These are phyloP conservation scores for Ageneiosus marmoratus DNA, from an alignment of 2,113 vertebrate genomes.

Conservation along the genomic window DNA sequence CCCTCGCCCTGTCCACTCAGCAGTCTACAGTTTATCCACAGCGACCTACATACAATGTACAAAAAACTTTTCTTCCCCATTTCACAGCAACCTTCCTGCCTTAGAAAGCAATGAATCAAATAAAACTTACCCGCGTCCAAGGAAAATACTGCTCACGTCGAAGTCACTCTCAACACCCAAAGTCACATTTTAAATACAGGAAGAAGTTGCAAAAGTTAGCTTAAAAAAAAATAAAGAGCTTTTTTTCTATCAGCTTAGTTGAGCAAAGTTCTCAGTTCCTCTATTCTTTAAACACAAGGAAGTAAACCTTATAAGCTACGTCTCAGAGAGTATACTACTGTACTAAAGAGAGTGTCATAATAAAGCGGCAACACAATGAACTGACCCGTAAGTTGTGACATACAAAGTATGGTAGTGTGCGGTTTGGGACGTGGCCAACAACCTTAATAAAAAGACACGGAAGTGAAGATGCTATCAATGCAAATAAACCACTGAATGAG, in stretches of 20 bases:
- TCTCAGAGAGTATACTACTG: neutral
- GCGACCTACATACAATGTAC: neutral
- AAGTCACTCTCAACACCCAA: neutral
- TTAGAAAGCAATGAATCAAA: neutral
- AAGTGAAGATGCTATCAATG: conserved; percentile 73
- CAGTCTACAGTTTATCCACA: neutral
- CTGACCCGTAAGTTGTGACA: neutral
- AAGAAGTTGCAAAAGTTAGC: neutral
- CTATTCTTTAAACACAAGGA: conserved; percentile 74
- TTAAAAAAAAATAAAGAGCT: too few relatives aligned
- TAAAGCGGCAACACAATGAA: neutral
- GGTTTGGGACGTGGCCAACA: conserved; percentile 41
- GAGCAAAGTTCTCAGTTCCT: conserved; percentile 71
- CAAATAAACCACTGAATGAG: conserved; percentile 57
- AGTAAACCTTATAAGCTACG: conserved; percentile 68
- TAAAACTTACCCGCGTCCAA: conserved; percentile 27
- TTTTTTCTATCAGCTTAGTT: conserved; percentile 23
- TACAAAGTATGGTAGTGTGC: neutral
- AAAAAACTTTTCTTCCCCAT: neutral
- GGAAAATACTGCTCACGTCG: neutral
- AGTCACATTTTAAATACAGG: conserved; percentile 35
- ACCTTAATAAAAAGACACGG: conserved; percentile 65
- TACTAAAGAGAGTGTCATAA: neutral
- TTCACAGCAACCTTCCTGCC: neutral
- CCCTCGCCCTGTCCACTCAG: neutral